Evolutionary conservation across 2,797 vertebrate genomes (phyloP).

Genomic region (Anabas testudineus): DNA sequence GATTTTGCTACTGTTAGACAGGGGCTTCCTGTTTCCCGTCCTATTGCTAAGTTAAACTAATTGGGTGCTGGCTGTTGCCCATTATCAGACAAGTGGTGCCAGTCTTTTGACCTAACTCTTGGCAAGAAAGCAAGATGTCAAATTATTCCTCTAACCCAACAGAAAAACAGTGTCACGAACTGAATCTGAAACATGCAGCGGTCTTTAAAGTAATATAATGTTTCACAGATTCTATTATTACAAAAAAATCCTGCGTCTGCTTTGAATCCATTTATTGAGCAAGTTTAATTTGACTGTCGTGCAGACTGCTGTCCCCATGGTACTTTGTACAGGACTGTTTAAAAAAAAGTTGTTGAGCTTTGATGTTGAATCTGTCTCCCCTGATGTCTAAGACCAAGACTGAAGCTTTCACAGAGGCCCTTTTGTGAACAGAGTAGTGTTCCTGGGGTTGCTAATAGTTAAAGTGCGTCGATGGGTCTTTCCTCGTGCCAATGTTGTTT

Average conservation of each 20-base stretch:
- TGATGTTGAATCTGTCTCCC: slow-evolving; percentile 35
- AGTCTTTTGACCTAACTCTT: neutral
- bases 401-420: slow-evolving; percentile 45
- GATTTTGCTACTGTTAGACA: neutral
- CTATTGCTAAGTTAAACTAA: neutral
- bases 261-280: slow-evolving; percentile 5
- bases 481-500: slow-evolving; percentile 49
- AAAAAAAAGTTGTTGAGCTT: slow-evolving; percentile 25
- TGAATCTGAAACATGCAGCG: neutral
- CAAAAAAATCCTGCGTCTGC: neutral
- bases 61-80: neutral
- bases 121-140: neutral
- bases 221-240: neutral
- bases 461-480: slow-evolving; percentile 32
- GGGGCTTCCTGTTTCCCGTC: neutral
- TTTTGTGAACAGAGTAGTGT: slow-evolving; percentile 51
- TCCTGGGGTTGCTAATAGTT: slow-evolving; percentile 40
- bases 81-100: neutral
- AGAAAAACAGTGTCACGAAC: no score
- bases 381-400: slow-evolving; percentile 29
- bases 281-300: slow-evolving; percentile 3
- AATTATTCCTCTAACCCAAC: neutral
- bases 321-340: slow-evolving; percentile 3
- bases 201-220: slow-evolving; percentile 2
- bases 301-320: slow-evolving; percentile 2